Base-by-base conservation (phyloP, 2,888 invertebrate genomes). In the Anticlea derivata region DNA sequence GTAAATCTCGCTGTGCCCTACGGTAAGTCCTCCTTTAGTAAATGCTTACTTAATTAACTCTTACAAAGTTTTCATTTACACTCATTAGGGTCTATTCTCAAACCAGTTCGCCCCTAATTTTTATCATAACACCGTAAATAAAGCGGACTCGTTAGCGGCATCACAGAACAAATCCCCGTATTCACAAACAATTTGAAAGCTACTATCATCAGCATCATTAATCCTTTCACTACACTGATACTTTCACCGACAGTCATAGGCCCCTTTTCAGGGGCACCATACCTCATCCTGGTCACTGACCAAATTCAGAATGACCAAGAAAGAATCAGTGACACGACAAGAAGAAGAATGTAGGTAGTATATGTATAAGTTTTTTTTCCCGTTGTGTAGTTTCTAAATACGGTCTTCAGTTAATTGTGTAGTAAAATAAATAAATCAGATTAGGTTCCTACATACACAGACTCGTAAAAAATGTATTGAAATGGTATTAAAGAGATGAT, bases 121-220 rank as follows among this genome's bases (percentile, higher is more conserved):
- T 35, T 49, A 58, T 47, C 49, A 48, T 34, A 50, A 48, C 40
- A 56, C 26, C 54, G 26, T 56, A 61, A 61, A 58, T 55, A 56
- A 56, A 33, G 10, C n/a, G 5, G 24, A 10, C 56, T 61, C 54
- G 58, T 61, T 61, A 58, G 48, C 29, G 46, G 41, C 34, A 44
- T 43, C 22, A 49, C 17, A 39, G 26, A 39, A 45, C 26, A 13
- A 7, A 8, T 5, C 10, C 17, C 30, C 30, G 11, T 26, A 37
- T 45, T 54, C 33, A 49, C 43, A 49, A 40, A 40, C 34, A 13
- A 7, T 30, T 7, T 17, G 11, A 23, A n/a, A n/a, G n/a, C n/a
- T n/a, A n/a, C n/a, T n/a, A n/a, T n/a, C n/a, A n/a, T n/a, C n/a
- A n/a, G n/a, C n/a, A n/a, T n/a, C n/a, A n/a, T n/a, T n/a, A n/a